These are phyloP conservation scores for Mirza zaza DNA, from an alignment of 2,113 vertebrate genomes.

Conservation along the genomic window DNA sequence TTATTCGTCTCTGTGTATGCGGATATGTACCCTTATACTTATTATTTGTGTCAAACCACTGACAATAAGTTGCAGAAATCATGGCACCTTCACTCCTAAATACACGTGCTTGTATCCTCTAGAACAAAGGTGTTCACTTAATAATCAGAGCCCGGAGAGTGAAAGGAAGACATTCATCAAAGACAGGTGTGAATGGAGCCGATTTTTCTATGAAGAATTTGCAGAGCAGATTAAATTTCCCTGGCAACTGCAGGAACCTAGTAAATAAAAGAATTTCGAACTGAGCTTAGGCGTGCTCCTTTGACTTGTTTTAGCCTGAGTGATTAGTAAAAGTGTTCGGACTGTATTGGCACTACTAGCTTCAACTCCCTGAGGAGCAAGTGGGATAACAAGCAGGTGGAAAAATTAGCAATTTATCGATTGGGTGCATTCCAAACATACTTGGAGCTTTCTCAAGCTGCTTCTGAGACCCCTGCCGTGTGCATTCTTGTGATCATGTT, in stretches of 20 bases:
- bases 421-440: not conserved
- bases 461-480: not conserved
- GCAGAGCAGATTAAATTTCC: not conserved
- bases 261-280: slow-evolving; percentile 22
- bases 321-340: slow-evolving; percentile 10
- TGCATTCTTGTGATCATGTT: not conserved
- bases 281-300: not conserved
- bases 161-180: not conserved
- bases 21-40: not conserved
- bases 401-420: slow-evolving; percentile 39
- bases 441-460: not conserved
- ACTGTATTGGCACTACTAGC: not conserved
- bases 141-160: not conserved
- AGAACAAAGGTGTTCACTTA: slow-evolving; percentile 10
- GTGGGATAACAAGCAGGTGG: not conserved
- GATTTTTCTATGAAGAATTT: not conserved
- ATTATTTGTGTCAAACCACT: not conserved
- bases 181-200: not conserved
- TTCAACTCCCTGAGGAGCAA: not conserved
- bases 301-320: not conserved
- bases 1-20: not conserved
- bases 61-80: not conserved
- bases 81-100: not conserved
- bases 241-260: not conserved
- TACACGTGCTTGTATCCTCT: not conserved